phyloP scores from a whole-genome alignment of 2,797 vertebrate species.

The Pseudomugil gertrudae region DNA sequence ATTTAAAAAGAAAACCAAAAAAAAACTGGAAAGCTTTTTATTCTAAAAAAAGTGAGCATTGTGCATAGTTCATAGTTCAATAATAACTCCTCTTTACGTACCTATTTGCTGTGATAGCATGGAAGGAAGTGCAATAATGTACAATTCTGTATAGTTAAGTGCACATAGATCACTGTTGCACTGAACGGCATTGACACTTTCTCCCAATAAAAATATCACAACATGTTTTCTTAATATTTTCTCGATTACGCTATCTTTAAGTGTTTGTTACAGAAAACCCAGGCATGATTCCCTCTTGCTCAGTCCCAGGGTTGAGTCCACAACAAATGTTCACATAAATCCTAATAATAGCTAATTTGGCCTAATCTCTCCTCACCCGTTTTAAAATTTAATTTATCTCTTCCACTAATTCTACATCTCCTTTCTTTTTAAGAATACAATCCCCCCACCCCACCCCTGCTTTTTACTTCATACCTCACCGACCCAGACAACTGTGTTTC shows the following conservation, averaged over 20 bases:
- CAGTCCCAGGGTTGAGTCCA: constrained; percentile 81
- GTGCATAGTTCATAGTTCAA: constrained; percentile 86
- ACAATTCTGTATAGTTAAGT: constrained; percentile 81
- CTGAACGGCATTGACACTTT: constrained; percentile 80
- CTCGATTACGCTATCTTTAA: constrained; percentile 62
- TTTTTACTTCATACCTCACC: constrained; percentile 90
- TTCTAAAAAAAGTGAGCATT: constrained; percentile 86
- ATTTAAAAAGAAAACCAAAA: constrained; percentile 66
- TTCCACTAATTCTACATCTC: constrained; percentile 42
- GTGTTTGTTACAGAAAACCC: constrained; percentile 80
- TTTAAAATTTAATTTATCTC: constrained; percentile 56
- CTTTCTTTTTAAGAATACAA: constrained; percentile 15
- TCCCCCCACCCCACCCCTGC: constrained; percentile 4
- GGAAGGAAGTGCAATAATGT: constrained; percentile 85
- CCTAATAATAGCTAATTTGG: constrained; percentile 72
- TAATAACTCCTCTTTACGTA: constrained; percentile 74
- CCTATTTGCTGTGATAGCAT: constrained; percentile 83
- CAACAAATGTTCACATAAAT: constrained; percentile 73
- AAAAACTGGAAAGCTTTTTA: constrained; percentile 78
- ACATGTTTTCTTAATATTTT: constrained; percentile 71
- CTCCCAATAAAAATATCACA: constrained; percentile 79
- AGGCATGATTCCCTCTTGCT: constrained; percentile 65
- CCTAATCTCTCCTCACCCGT: constrained; percentile 58
- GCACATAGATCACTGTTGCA: constrained; percentile 85
- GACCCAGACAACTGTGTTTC: constrained; percentile 93